These are phyloP conservation scores for Holothuria leucospilota DNA, from an alignment of 53 echinoderm and acorn worm genomes.

Conservation along the genomic window DNA sequence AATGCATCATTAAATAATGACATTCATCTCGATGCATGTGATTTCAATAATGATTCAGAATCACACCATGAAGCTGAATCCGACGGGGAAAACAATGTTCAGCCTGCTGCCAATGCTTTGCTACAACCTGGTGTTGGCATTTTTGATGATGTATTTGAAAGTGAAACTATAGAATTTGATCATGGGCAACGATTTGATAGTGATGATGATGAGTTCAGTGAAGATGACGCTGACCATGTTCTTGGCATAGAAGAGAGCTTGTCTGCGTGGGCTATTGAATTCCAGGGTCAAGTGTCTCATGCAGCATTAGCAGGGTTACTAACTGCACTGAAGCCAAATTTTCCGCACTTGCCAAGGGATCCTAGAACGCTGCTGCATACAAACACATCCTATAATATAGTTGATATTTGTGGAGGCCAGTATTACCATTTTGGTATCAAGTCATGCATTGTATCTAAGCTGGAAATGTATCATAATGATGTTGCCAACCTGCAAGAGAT, in stretches of 20 bases:
- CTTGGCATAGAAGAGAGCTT: constrained; percentile 1
- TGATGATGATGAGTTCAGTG: constrained; percentile 15
- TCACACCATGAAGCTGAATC: too few species aligned
- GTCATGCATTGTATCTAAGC: neutral
- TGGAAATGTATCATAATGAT: too few species aligned
- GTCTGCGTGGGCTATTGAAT: constrained; percentile 11
- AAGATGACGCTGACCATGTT: constrained; percentile 2
- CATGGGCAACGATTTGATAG: neutral
- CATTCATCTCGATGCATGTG: too few species aligned
- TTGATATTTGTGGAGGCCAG: constrained; percentile 57
- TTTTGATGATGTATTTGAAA: neutral
- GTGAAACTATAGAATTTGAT: constrained; percentile 1
- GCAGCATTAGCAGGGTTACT: neutral
- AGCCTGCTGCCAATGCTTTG: neutral
- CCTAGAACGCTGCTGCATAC: constrained; percentile 57
- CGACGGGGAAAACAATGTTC: too few species aligned
- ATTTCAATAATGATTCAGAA: too few species aligned
- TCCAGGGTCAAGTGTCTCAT: neutral
- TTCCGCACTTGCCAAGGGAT: constrained; percentile 55
- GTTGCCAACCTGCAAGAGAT: neutral
- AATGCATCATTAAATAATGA: too few species aligned
- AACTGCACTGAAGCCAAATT: neutral
- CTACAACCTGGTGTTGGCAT: neutral
- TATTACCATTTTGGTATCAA: constrained; percentile 63
- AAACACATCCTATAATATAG: neutral